Conservation (phyloP, 2,888 invertebrate genomes). For the Sussaba pulchella region DNA sequence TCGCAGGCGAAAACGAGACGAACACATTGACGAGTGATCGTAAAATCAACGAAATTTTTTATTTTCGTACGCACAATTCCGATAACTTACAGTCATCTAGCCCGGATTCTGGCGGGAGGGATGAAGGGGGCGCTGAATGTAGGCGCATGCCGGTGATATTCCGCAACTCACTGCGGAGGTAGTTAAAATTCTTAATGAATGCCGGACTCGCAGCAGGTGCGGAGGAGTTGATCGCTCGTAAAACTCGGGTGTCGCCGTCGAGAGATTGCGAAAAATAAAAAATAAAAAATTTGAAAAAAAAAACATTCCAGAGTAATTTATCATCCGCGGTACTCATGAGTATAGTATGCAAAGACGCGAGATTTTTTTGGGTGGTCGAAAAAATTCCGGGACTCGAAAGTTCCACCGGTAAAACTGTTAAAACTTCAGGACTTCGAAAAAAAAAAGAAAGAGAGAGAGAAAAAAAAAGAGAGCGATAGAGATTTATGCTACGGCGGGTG, state of each 20-base stretch:
- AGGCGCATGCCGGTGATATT: neutral
- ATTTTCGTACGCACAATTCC: neutral
- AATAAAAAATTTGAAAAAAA: neutral
- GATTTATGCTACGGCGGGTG: too few relatives aligned
- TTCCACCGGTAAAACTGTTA: slow-evolving; percentile 7
- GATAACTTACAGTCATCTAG: neutral
- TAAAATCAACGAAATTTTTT: neutral
- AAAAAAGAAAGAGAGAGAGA: neutral
- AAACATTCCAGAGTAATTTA: slow-evolving; percentile 8
- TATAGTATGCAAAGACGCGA: neutral
- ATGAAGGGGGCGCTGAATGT: neutral
- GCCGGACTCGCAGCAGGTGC: neutral
- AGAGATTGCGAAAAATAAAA: slow-evolving; percentile 1
- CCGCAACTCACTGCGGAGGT: neutral
- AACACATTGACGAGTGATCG: neutral
- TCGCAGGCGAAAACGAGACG: neutral
- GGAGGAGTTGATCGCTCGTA: neutral
- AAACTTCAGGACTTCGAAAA: slow-evolving; percentile 14
- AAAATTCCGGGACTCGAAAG: neutral
- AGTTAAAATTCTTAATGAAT: slow-evolving; percentile 7
- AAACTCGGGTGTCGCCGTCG: neutral
- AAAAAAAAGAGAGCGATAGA: neutral
- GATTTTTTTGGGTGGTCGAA: neutral
- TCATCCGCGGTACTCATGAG: neutral
- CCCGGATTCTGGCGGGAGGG: too few relatives aligned